A percentile compares a stretch with the other conserved stretches of the same genome.
Evolutionary conservation across 2,113 vertebrate genomes (phyloP).

Genomic region (Macrotis lagotis): DNA sequence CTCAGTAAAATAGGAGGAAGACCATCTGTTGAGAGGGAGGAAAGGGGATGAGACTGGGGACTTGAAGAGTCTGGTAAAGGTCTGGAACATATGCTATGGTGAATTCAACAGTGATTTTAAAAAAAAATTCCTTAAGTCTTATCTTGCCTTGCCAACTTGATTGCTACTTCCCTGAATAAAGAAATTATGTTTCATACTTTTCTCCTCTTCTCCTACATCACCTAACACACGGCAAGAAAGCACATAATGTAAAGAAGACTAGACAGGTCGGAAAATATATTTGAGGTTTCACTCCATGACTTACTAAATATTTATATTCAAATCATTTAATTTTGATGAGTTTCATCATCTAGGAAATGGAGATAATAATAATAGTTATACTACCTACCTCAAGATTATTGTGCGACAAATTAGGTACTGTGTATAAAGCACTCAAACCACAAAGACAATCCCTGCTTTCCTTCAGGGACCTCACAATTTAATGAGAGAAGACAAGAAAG

Average conservation of each 20-base stretch:
- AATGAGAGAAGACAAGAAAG: neutral
- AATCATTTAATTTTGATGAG: neutral
- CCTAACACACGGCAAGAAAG: neutral
- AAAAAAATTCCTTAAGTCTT: neutral
- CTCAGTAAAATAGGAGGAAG: slow-evolving; percentile 7
- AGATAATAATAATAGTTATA: neutral
- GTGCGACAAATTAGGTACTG: neutral
- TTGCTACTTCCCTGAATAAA: neutral
- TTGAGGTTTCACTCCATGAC: neutral
- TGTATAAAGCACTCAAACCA: neutral
- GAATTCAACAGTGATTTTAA: neutral
- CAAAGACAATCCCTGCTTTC: neutral
- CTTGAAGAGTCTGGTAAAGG: neutral
- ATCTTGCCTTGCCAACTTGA: neutral
- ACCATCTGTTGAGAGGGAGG: neutral
- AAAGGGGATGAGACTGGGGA: neutral
- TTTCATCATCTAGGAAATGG: neutral
- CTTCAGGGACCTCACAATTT: neutral
- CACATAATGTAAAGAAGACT: neutral
- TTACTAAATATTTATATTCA: neutral
- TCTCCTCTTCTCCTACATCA: neutral
- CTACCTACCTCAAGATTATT: neutral
- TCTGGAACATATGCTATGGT: neutral
- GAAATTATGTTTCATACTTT: neutral
- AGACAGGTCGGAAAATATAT: neutral